Evolutionary conservation across 2,797 vertebrate species (phyloP), one percentile per base, ranked within the genome.

Genomic region (Hypotaenidia okinawae): DNA sequence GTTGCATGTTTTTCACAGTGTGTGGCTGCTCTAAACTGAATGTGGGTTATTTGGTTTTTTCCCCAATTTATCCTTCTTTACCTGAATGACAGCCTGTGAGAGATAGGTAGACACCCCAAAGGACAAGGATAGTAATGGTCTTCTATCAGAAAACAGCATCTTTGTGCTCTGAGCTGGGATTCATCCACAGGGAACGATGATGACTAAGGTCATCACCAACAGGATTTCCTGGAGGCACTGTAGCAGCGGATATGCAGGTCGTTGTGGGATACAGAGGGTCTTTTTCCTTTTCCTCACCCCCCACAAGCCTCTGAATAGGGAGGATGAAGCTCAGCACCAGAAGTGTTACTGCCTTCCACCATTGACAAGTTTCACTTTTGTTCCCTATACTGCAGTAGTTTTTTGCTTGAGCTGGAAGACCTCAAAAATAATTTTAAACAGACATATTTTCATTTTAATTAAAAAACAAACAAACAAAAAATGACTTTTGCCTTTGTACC

Each of bases 401-500:
- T 5, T 70, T 64, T 84, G 8, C 41, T 84, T 82, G 62, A 84
- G 32, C 6, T 68, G n/a, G 10, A 68, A 92, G n/a, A 54, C 17
- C 57, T 30, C 33, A 84, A 49, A 76, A 70, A 13, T 32, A 0
- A 22, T 58, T 89, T 52, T 41, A 57, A 68, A 62, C 84, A 3
- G 11, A 39, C 3, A 3, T 80, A 25, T 58, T 90, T 75, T 72
- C 23, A 78, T 57, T 81, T 37, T 37, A 37, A 37, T 51, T 70
- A 14, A 52, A 72, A 64, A 47, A 45, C 43, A 45, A 45, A 18
- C 18, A 19, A 45, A 45, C 16, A 45, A 90, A 55, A 58, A 23
- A 25, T 5, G 0, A 5, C 45, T 41, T 4, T 76, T 1, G 0
- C 17, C 57, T 85, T 63, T 64, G 19, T 61, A 25, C 21, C 17